Percentiles rank a stretch among this genome's conserved stretches.
Evolutionary conservation across 1,140 invertebrate species (phyloP).

Genomic region (Dendrolimus kikuchii): DNA sequence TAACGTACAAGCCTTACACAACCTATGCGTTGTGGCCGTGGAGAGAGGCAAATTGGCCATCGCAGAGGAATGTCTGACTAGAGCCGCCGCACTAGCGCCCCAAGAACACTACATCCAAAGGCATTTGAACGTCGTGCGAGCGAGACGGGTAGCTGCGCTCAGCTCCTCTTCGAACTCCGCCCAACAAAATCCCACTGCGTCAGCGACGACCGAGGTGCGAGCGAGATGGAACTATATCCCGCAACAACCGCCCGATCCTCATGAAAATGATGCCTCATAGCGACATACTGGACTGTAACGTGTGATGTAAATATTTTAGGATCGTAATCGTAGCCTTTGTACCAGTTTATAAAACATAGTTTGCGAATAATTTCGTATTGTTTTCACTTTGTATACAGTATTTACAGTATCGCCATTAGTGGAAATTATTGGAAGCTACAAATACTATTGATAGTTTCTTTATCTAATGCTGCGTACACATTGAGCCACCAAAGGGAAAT

Average conservation of each 20-base stretch:
- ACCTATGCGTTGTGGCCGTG: slow-evolving; percentile 96
- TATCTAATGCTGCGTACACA: too few relatives aligned
- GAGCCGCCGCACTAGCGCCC: slow-evolving; percentile 86
- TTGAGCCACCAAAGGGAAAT: too few relatives aligned
- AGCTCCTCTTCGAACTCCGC: slow-evolving; percentile 6
- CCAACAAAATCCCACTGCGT: slow-evolving; percentile 10
- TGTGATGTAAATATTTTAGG: too few relatives aligned
- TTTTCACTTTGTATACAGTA: too few relatives aligned
- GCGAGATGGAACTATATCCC: slow-evolving; percentile 66
- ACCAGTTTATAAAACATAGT: too few relatives aligned
- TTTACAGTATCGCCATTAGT: too few relatives aligned
- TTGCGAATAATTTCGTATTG: too few relatives aligned
- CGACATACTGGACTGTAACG: slow-evolving; percentile 3
- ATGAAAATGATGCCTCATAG: slow-evolving; percentile 53
- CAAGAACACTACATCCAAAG: slow-evolving; percentile 92
- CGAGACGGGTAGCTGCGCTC: slow-evolving; percentile 72
- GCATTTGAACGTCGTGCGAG: slow-evolving; percentile 89
- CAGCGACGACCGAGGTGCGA: slow-evolving; percentile 31
- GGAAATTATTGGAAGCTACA: too few relatives aligned
- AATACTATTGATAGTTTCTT: too few relatives aligned
- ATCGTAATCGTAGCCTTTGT: too few relatives aligned
- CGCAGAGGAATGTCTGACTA: slow-evolving; percentile 88
- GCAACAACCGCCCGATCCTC: slow-evolving; percentile 58
- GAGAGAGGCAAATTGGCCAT: slow-evolving; percentile 88
- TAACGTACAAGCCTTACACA: slow-evolving; percentile 96